These are phyloP conservation scores for Muscicapa adusta DNA, from an alignment of 2,113 vertebrate species.

Conservation along the genomic window DNA sequence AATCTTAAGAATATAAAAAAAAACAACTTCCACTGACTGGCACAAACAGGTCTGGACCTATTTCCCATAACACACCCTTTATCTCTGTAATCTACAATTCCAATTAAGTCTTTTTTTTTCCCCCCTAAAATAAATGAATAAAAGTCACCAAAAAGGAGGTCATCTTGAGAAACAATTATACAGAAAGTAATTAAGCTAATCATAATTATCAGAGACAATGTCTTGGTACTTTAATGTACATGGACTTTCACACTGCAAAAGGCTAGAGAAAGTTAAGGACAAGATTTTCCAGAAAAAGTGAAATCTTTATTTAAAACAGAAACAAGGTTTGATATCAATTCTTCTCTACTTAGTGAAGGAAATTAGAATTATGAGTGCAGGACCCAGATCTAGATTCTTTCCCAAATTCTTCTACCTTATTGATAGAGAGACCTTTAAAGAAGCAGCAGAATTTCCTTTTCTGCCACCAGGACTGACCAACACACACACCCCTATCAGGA, in stretches of 20 bases:
- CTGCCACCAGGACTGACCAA: not conserved
- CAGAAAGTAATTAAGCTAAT: constrained; percentile 50
- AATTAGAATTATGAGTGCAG: not conserved
- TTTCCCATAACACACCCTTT: constrained; percentile 6
- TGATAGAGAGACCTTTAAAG: not conserved
- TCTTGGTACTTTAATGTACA: not conserved
- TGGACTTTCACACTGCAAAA: not conserved
- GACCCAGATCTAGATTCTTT: not conserved
- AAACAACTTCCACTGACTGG: constrained; percentile 9
- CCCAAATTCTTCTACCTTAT: not conserved
- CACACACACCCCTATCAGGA: not conserved
- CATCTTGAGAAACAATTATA: constrained; percentile 57
- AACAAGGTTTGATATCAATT: not conserved
- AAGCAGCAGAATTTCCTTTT: not conserved
- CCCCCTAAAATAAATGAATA: constrained; percentile 14
- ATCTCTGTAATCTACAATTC: constrained; percentile 57
- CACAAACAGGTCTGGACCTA: constrained; percentile 32
- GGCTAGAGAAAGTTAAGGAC: not conserved
- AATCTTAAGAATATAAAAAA: constrained; percentile 12
- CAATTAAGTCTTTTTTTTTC: constrained; percentile 36
- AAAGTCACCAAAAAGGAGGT: constrained; percentile 46
- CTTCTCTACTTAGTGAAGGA: not conserved
- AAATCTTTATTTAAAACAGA: not conserved
- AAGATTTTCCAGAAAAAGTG: not conserved
- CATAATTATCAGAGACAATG: constrained; percentile 18